Evolutionary conservation across 1,140 invertebrate species (phyloP).

Genomic region (Mycetomoellerius zeteki): DNA sequence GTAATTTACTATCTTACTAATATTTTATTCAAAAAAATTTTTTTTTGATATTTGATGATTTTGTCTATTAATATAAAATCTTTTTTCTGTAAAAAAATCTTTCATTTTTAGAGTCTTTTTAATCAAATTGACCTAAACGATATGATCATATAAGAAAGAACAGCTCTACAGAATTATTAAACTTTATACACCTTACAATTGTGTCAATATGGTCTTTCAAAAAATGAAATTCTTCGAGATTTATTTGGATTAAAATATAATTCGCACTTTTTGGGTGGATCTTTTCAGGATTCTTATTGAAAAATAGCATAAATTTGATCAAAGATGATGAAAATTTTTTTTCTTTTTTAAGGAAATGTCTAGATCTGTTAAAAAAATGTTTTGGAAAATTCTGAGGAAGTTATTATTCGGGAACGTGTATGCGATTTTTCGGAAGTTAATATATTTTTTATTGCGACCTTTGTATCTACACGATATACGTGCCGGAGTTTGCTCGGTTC

Average conservation of each 20-base stretch:
- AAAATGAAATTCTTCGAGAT: neutral
- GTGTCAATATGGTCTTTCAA: neutral
- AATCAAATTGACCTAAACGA: too few relatives aligned
- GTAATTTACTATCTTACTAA: too few relatives aligned
- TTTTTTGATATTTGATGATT: too few relatives aligned
- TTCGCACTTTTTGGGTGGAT: neutral
- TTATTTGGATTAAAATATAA: neutral
- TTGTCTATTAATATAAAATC: too few relatives aligned
- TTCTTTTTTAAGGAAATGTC: neutral
- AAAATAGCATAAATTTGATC: neutral
- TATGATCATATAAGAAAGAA: too few relatives aligned
- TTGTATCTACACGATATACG: slow-evolving; percentile 42
- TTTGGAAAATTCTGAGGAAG: neutral
- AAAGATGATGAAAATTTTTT: neutral
- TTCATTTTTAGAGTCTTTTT: too few relatives aligned
- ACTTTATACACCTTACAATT: neutral
- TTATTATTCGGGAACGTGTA: slow-evolving; percentile 24
- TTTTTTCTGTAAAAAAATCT: too few relatives aligned
- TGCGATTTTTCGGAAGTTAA: slow-evolving; percentile 55
- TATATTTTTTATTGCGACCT: slow-evolving; percentile 69
- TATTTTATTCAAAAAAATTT: too few relatives aligned
- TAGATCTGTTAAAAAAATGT: neutral
- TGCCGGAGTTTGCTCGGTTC: slow-evolving; percentile 37
- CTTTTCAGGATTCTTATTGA: neutral
- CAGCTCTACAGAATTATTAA: neutral